Conservation (phyloP, 2,888 invertebrate species). For the Andrena hattorfiana region DNA sequence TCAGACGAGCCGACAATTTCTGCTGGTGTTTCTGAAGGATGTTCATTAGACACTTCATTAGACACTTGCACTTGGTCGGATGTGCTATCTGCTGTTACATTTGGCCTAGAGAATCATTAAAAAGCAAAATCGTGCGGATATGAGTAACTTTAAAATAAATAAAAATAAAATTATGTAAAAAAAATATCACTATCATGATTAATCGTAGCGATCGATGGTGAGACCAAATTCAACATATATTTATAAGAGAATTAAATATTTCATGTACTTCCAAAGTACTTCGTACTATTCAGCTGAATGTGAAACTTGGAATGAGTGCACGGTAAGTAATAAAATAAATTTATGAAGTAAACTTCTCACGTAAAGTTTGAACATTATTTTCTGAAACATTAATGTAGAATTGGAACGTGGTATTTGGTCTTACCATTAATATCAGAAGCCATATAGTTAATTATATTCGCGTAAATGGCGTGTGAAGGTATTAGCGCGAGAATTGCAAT, state of each 20-base stretch:
- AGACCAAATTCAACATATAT: neutral
- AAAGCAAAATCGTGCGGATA: conserved; percentile 64
- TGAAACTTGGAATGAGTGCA: neutral
- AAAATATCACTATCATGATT: conserved; percentile 7
- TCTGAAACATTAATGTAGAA: too few species aligned
- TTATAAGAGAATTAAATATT: too few species aligned
- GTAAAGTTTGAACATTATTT: too few species aligned
- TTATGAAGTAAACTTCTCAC: too few species aligned
- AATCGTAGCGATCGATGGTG: neutral
- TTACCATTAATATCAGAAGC: neutral
- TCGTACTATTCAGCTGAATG: neutral
- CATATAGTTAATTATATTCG: conserved; percentile 2
- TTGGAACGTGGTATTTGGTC: neutral
- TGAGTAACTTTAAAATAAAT: conserved; percentile 44
- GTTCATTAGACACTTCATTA: conserved; percentile 20
- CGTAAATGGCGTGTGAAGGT: neutral
- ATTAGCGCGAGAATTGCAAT: neutral
- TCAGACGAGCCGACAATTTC: conserved; percentile 34
- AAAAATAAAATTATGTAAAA: neutral
- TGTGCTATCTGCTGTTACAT: conserved; percentile 28
- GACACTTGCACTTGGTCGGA: conserved; percentile 35
- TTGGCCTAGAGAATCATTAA: conserved; percentile 62
- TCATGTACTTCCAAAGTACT: neutral
- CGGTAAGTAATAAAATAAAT: neutral
- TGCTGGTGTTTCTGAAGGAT: conserved; percentile 35